phyloP scores from a whole-genome alignment of 2,888 invertebrate genomes.

The Sisyra nigra region DNA sequence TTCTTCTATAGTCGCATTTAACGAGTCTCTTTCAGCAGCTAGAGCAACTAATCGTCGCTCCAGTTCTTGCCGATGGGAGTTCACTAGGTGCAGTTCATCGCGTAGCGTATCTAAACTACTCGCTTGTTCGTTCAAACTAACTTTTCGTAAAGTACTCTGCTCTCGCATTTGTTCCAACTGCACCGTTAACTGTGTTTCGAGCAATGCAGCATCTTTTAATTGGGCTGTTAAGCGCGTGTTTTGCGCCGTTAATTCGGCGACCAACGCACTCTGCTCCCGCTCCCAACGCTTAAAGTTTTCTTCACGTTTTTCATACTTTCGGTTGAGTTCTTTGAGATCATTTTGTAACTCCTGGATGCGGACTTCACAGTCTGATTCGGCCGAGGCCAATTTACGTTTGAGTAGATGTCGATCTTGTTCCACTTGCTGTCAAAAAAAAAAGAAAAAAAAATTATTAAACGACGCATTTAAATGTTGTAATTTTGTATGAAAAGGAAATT shows the following conservation, averaged over 20 bases:
- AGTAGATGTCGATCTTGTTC: constrained; percentile 88
- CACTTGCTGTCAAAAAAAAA: constrained; percentile 47
- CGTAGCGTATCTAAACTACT: constrained; percentile 75
- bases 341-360: constrained; percentile 74
- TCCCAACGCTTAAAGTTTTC: constrained; percentile 46
- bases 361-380: constrained; percentile 79
- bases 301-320: constrained; percentile 52
- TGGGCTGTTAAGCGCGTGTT: constrained; percentile 74
- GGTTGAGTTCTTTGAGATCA: constrained; percentile 66
- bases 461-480: no score
- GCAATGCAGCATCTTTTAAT: constrained; percentile 66
- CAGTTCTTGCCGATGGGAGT: constrained; percentile 68
- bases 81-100: constrained; percentile 72
- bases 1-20: constrained; percentile 71
- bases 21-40: constrained; percentile 63
- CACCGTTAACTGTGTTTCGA: constrained; percentile 61
- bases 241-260: constrained; percentile 75
- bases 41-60: constrained; percentile 64
- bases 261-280: constrained; percentile 64
- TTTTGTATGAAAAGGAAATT: no score
- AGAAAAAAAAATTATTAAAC: constrained; percentile 4
- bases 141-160: constrained; percentile 62
- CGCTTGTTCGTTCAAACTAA: constrained; percentile 58
- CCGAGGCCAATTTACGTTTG: constrained; percentile 66
- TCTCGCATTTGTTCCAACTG: constrained; percentile 72